Evolutionary conservation across 2,888 invertebrate species (phyloP), one percentile per base, ranked within the genome.

Genomic region (Azorinus chamasolen): DNA sequence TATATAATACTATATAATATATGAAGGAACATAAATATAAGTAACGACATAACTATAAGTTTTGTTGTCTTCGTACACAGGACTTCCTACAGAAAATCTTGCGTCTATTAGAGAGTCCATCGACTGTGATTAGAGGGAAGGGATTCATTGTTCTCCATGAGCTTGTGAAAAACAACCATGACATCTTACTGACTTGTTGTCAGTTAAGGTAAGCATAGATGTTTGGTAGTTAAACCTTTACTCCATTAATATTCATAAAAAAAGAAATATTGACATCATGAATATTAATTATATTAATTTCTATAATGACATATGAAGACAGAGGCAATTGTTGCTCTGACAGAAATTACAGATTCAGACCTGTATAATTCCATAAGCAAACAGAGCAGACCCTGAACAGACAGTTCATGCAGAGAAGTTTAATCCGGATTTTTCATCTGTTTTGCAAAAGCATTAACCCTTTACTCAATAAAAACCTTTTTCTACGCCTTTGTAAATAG

Each of bases 71-170:
- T 45, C 18, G 25, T 16, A 5, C 50, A 27, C 77, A 92, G 92
- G 91, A 91, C 61, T 92, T 92, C 55, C 80, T 91, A 16, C 84
- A 82, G 74, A 88, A 91, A 69, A 83, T 92, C 14, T 84, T 93
- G 78, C 83, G 91, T 1, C 84, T 92, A 68, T 79, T 93, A 62
- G 93, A 93, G 66, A 91, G 90, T 75, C 91, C 93, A 1, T 92
- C 92, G 0, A 83, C 89, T 22, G 88, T 93, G 22, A 92, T 92
- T 64, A 79, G 93, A 61, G 92, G 88, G n/a, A 93, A 93, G 73
- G 91, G 91, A 0, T 92, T 93, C 76, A 86, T 93, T 12, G 89
- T 93, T 20, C 83, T 93, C 16, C 83, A 90, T 71, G 89, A 91
- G 63, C 66, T 92, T 16, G 83, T 90, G 51, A 87, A 87, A 54